These are phyloP conservation scores for Colossoma macropomum DNA, from an alignment of 2,113 vertebrate species.

Conservation along the genomic window DNA sequence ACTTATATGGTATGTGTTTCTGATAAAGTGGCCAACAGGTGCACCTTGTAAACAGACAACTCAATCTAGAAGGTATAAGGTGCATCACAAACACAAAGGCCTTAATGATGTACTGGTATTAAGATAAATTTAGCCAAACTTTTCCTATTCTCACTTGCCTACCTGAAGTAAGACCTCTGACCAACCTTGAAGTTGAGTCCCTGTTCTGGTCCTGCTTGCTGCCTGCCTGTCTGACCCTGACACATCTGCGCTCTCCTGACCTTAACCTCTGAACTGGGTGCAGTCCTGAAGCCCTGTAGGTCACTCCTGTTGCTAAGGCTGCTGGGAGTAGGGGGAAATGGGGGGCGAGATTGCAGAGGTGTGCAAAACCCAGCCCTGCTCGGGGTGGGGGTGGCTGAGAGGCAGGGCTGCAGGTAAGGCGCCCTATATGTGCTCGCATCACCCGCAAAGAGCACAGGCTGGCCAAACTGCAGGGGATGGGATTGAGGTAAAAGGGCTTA, in stretches of 20 bases:
- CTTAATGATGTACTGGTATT: too few species aligned
- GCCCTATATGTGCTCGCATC: background rate
- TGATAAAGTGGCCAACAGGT: too few species aligned
- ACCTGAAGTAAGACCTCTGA: background rate
- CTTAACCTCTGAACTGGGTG: slow-evolving; percentile 6
- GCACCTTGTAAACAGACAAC: too few species aligned
- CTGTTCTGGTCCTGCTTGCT: background rate
- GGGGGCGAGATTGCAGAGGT: slow-evolving; percentile 53
- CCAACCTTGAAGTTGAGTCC: background rate
- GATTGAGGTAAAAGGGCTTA: slow-evolving; percentile 1
- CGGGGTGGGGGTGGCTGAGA: background rate
- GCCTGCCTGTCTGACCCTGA: slow-evolving; percentile 52
- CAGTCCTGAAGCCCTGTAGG: slow-evolving; percentile 55
- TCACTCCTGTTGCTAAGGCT: slow-evolving; percentile 65
- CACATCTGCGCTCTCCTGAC: slow-evolving; percentile 69
- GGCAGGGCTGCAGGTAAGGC: too few species aligned
- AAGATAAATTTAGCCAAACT: background rate
- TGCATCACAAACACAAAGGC: background rate
- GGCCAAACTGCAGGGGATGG: background rate
- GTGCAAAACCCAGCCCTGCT: slow-evolving; percentile 4
- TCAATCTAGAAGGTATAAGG: too few species aligned
- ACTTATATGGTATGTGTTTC: too few species aligned
- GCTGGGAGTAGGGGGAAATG: slow-evolving; percentile 56
- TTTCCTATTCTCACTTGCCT: background rate
- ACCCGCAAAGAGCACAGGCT: background rate